These are phyloP conservation scores for Pachypeltis micranthus DNA, from an alignment of 1,140 invertebrate genomes.

Conservation along the genomic window DNA sequence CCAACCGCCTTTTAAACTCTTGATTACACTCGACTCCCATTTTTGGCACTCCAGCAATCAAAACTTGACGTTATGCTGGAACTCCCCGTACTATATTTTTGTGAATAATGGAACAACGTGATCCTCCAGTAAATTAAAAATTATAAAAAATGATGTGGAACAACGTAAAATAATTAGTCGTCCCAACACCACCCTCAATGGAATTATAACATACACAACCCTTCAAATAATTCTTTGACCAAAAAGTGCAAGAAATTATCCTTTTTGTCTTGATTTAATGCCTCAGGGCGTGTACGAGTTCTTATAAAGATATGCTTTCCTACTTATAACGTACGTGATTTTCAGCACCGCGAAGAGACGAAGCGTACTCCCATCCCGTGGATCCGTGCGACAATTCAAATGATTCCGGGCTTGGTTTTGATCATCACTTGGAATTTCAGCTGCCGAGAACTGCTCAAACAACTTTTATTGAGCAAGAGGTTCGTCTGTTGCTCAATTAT, in stretches of 20 bases:
- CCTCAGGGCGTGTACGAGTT: background rate
- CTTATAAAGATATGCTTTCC: background rate
- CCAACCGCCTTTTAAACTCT: too few species aligned
- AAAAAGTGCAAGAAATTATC: background rate
- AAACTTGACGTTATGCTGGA: too few species aligned
- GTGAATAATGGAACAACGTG: too few species aligned
- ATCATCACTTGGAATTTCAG: constrained; percentile 38
- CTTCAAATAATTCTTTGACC: background rate
- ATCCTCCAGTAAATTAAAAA: too few species aligned
- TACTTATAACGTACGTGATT: background rate
- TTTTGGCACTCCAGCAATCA: too few species aligned
- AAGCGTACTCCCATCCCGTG: constrained; percentile 13
- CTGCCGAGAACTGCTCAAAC: constrained; percentile 4
- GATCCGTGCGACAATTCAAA: constrained; percentile 63
- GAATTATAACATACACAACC: background rate
- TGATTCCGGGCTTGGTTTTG: constrained; percentile 68
- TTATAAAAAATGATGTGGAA: background rate
- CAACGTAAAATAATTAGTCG: background rate
- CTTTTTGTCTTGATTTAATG: background rate
- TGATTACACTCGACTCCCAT: too few species aligned
- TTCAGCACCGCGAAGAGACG: constrained; percentile 5
- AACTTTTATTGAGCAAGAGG: constrained; percentile 18
- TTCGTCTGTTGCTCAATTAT: background rate
- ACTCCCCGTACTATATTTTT: too few species aligned
- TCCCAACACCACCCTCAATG: background rate